phyloP scores from a whole-genome alignment of 2,113 vertebrate species.

The Clarias macrocephalus region DNA sequence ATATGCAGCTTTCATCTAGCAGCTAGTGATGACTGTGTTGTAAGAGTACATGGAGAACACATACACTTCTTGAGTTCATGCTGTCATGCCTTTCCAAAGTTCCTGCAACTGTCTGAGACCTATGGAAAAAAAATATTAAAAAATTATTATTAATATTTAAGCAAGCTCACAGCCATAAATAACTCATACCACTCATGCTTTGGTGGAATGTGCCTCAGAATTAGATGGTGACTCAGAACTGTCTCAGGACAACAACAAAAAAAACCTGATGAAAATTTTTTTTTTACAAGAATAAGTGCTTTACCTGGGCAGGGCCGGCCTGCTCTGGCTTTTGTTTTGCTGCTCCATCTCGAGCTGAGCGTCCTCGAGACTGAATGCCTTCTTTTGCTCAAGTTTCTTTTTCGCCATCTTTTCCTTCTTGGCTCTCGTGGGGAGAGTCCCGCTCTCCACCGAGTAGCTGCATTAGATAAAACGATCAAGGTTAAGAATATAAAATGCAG shows the following conservation, averaged over 20 bases:
- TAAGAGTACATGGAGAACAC: constrained; percentile 3
- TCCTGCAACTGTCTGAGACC: constrained; percentile 69
- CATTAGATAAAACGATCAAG: background rate
- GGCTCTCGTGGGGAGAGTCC: constrained; percentile 62
- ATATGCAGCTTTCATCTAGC: constrained; percentile 3
- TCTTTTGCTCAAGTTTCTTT: constrained; percentile 64
- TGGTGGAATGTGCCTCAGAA: background rate
- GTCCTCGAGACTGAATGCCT: constrained; percentile 78
- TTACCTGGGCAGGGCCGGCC: constrained; percentile 58
- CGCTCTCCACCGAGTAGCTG: constrained; percentile 71
- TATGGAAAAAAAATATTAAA: constrained; percentile 34
- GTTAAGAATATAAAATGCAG: background rate
- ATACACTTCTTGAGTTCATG: constrained; percentile 60
- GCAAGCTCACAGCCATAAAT: background rate
- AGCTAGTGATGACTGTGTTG: background rate
- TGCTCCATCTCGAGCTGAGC: constrained; percentile 62
- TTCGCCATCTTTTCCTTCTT: constrained; percentile 65
- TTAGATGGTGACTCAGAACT: background rate
- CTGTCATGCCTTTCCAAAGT: constrained; percentile 61
- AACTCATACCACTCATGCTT: background rate
- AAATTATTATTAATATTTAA: background rate
- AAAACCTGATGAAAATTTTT: background rate
- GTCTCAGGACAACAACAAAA: background rate
- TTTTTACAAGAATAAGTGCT: background rate
- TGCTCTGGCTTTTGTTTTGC: constrained; percentile 55